Conservation (phyloP, 2,797 vertebrate genomes). For the Diplodus sargus region DNA sequence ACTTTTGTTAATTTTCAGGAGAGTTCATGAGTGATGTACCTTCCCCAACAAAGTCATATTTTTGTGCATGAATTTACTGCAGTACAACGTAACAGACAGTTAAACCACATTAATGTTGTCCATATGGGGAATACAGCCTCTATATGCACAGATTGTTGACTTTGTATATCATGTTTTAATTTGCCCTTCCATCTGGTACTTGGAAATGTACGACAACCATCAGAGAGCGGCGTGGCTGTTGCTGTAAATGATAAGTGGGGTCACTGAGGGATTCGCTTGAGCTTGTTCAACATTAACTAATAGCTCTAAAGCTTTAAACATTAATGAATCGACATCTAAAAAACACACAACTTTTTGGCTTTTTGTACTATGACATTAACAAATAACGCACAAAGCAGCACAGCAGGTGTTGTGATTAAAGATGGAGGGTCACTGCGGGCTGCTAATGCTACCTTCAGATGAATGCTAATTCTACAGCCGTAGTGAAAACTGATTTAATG, state of each 20-base stretch:
- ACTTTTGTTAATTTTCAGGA: background rate
- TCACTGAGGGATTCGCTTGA: background rate
- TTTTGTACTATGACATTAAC: background rate
- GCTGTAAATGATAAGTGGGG: slow-evolving; percentile 10
- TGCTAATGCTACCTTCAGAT: slow-evolving; percentile 11
- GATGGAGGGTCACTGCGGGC: background rate
- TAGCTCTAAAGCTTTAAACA: background rate
- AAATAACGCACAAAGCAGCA: background rate
- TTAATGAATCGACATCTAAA: slow-evolving; percentile 1
- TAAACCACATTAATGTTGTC: background rate
- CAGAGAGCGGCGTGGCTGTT: background rate
- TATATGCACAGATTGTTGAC: too few species aligned
- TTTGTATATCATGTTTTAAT: slow-evolving; percentile 3
- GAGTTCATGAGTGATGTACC: background rate
- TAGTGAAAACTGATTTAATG: slow-evolving; percentile 22
- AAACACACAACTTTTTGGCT: background rate
- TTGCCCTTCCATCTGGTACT: background rate
- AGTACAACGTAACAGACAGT: background rate
- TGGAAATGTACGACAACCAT: background rate
- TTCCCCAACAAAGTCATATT: background rate
- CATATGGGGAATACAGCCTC: too few species aligned
- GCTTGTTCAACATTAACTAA: slow-evolving; percentile 1
- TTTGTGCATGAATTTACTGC: background rate
- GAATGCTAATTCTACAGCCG: slow-evolving; percentile 15
- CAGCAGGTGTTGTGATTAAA: background rate